Base-by-base conservation (phyloP, 2,797 vertebrate species). In the Ficedula albicollis region DNA sequence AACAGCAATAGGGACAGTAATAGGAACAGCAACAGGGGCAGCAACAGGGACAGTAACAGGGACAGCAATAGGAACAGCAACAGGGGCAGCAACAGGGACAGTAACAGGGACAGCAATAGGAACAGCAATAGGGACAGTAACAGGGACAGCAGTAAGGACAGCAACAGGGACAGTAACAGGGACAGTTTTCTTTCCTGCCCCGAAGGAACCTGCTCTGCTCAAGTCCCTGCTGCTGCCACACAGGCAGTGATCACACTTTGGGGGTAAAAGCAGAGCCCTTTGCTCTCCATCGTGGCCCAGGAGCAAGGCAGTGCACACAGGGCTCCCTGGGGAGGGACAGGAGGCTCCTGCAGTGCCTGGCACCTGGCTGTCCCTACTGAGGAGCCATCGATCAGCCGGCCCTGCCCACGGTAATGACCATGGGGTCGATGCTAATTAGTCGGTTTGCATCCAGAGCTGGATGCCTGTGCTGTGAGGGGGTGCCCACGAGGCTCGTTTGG, bases 291-390 rank as follows among this genome's bases (percentile, higher is more conserved):
- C 23, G 39, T 1, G 2, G 7, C 2, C 27, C 11, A 1, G 27
- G 12, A 72, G 27, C 11, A 11, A 20, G 22, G 69, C 64, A 27
- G 5, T 0, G 3, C n/a, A 4, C 5, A 0, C 2, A 0, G 6
- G 25, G 60, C 30, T 22, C 23, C 30, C 29, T 4, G 48, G 2
- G 7, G 56, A 80, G 32, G 22, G 56, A 36, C 60, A 64, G 73
- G 51, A 75, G 60, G 13, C 5, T 15, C 4, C 58, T 29, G 87
- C 39, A 23, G 54, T 62, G 67, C 21, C 39, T 46, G 63, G 18
- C 83, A 59, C 54, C 83, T 7, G n/a, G 2, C 44, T 66, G 22
- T 22, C 68, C 69, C 60, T 6, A 39, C 0, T 4, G 93, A 87
- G 80, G 12, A 30, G 55, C 27, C 90, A 92, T 90, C 6, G 78